A percentile compares a stretch with the other conserved stretches of the same genome.
phyloP scores from a whole-genome alignment of 2,888 invertebrate species.

The Drosophila aldrichi region DNA sequence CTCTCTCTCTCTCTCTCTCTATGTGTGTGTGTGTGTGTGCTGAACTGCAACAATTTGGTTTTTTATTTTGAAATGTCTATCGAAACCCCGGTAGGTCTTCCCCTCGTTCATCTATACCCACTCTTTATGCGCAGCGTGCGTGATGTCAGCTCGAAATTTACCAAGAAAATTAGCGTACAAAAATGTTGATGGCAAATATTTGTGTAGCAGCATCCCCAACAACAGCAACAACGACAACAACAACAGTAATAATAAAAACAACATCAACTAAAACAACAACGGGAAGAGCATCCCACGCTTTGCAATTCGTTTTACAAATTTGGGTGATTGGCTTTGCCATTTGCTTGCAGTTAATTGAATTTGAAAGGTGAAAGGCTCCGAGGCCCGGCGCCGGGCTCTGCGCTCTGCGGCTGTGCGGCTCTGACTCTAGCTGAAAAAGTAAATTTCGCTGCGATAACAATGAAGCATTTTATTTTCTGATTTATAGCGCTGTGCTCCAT shows the following conservation, averaged over 20 bases:
- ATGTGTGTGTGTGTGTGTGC: constrained; percentile 28
- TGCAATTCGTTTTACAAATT: constrained; percentile 75
- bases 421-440: constrained; percentile 22
- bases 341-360: constrained; percentile 80
- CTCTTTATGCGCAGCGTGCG: constrained; percentile 74
- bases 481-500: constrained; percentile 55
- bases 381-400: not conserved
- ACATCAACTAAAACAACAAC: constrained; percentile 20
- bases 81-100: constrained; percentile 10
- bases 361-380: constrained; percentile 75
- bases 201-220: constrained; percentile 48
- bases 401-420: not conserved
- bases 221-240: constrained; percentile 1
- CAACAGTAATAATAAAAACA: constrained; percentile 15
- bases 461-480: constrained; percentile 70
- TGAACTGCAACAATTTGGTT: constrained; percentile 71
- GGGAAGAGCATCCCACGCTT: constrained; percentile 71
- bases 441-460: constrained; percentile 68
- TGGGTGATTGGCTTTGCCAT: constrained; percentile 72
- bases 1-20: constrained; percentile 6
- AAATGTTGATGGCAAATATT: constrained; percentile 80
- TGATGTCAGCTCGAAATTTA: constrained; percentile 75
- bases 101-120: not conserved
- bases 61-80: constrained; percentile 66
- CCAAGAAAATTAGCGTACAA: constrained; percentile 78